These are phyloP conservation scores for Drosophila punjabiensis DNA, from an alignment of 1,140 invertebrate genomes.

Conservation along the genomic window DNA sequence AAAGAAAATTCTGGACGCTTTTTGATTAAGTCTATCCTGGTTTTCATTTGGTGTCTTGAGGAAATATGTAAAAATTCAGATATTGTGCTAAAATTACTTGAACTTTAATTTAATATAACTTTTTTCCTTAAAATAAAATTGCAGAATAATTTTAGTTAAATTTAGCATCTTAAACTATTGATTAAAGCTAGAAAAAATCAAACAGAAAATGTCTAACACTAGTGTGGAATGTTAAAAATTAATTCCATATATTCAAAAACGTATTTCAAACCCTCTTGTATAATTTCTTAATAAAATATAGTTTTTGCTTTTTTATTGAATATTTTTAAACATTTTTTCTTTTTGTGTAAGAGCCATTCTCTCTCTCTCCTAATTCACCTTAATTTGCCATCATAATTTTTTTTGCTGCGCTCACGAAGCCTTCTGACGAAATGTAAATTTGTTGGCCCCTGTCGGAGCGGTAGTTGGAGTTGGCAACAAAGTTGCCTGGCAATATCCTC, in stretches of 20 bases:
- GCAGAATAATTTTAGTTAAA: background rate
- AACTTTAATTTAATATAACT: background rate
- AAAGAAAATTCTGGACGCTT: too few relatives aligned
- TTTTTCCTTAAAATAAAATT: background rate
- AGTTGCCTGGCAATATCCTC: slow-evolving; percentile 40
- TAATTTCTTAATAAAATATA: background rate
- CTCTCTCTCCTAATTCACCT: slow-evolving; percentile 32
- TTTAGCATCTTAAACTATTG: background rate
- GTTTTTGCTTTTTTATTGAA: background rate
- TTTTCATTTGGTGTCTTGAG: fast-evolving
- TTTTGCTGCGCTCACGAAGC: slow-evolving; percentile 19
- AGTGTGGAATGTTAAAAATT: background rate
- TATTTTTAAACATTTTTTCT: background rate
- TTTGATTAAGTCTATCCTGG: background rate
- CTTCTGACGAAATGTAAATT: slow-evolving; percentile 41
- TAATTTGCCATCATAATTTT: slow-evolving; percentile 57
- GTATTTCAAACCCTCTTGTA: too few relatives aligned
- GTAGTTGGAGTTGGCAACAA: slow-evolving; percentile 20
- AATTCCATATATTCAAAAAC: background rate
- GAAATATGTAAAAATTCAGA: background rate
- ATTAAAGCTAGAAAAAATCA: background rate
- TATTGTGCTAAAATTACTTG: background rate
- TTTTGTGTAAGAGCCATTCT: background rate
- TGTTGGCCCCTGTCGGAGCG: slow-evolving; percentile 5
- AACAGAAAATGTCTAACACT: background rate